A percentile compares a stretch with the other conserved stretches of the same genome.
Conservation (phyloP, 2,113 vertebrate genomes). For the Azemiops feae region DNA sequence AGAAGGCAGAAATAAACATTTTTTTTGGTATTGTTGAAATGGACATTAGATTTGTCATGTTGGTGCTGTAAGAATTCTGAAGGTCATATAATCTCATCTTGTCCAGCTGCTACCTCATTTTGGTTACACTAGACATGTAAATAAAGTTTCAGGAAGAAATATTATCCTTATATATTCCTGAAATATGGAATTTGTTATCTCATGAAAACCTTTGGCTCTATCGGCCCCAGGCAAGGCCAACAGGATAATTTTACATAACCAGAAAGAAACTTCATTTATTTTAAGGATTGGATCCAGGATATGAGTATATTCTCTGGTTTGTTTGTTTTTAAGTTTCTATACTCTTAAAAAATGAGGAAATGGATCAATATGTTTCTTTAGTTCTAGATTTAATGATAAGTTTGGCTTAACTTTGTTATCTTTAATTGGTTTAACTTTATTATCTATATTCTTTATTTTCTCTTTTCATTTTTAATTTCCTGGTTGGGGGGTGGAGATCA, state of each 20-base stretch:
- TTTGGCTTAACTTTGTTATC: background rate
- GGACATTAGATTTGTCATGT: background rate
- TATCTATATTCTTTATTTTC: background rate
- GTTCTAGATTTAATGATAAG: background rate
- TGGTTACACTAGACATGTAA: background rate
- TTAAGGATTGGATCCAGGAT: background rate
- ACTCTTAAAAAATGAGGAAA: background rate
- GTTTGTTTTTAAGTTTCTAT: background rate
- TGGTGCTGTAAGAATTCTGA: background rate
- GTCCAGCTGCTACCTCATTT: background rate
- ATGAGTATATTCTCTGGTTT: background rate
- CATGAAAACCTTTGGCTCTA: background rate
- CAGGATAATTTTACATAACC: background rate
- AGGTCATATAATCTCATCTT: background rate
- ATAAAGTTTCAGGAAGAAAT: background rate
- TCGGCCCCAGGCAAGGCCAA: background rate
- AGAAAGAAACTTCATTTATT: background rate
- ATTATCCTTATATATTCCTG: background rate
- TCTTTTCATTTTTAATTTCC: background rate
- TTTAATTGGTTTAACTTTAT: background rate
- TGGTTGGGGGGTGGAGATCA: background rate
- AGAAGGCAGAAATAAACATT: background rate
- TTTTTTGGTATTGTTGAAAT: background rate
- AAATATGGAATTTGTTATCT: background rate
- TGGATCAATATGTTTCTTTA: background rate